Evolutionary conservation across 2,797 vertebrate genomes (phyloP), one percentile per base, ranked within the genome.

Genomic region (Cirrhinus molitorella): DNA sequence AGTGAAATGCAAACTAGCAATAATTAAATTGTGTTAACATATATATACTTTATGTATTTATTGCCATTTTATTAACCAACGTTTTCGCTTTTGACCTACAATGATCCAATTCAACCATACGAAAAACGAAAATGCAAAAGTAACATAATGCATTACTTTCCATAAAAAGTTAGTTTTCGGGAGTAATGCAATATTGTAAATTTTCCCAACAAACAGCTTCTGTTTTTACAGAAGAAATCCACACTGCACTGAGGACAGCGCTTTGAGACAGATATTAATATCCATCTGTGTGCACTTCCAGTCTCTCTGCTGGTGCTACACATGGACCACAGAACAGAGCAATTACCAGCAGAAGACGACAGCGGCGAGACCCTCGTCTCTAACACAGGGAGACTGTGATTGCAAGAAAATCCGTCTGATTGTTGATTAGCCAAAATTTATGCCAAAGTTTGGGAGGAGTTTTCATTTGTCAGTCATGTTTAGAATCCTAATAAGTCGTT

Each of bases 371-470:
- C 49, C n/a, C 37, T 77, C 70, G 72, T 11, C 4, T 7, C 63
- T 47, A 63, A 79, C 21, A 61, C 40, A 63, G 14, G 9, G 23
- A 17, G 19, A 91, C 84, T 90, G 88, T 93, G 90, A 92, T 91
- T 91, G 90, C 89, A 90, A 92, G 89, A 91, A 89, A 89, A 88
- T 90, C 89, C 85, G 88, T 75, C 87, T 91, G 93, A 90, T 88
- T 90, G 89, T 90, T 93, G 91, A 94, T 93, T 93, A 93, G 90
- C 92, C 92, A 90, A 83, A 90, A 91, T 93, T 90, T 91, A 90
- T 92, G 89, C 91, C 88, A 91, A 90, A 92, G 91, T 92, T 94
- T 88, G 87, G 90, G 91, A 88, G 91, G 90, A 88, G 86, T 88
- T 89, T 91, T 87, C 88, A 91, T 94, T 94, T 92, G 93, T 94